These are phyloP conservation scores for Clistopyga incitator DNA, from an alignment of 2,888 invertebrate species.

Conservation along the genomic window DNA sequence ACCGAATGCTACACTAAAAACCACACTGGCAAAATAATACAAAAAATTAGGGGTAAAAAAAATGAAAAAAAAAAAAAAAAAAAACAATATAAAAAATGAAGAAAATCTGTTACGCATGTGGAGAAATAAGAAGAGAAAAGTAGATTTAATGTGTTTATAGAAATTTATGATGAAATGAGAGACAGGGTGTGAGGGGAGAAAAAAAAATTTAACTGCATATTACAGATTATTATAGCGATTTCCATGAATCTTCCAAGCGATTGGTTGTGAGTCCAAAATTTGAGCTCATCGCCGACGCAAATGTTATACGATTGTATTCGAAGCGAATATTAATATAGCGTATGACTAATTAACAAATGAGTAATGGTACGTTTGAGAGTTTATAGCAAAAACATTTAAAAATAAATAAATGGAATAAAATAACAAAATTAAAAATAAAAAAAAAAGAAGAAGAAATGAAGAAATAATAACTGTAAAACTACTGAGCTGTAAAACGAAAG, in stretches of 20 bases:
- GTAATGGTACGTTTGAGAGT: constrained; percentile 28
- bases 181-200: not conserved
- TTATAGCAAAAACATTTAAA: constrained; percentile 29
- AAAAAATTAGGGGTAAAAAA: constrained; percentile 4
- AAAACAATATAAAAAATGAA: not conserved
- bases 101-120: constrained; percentile 7
- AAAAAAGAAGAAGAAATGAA: not conserved
- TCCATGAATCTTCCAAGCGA: constrained; percentile 46
- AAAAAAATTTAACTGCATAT: constrained; percentile 23
- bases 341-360: constrained; percentile 28
- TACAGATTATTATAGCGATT: constrained; percentile 48
- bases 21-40: not conserved
- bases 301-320: constrained; percentile 49
- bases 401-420: constrained; percentile 5
- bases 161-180: constrained; percentile 11
- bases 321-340: constrained; percentile 28
- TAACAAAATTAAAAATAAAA: not conserved
- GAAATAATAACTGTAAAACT: constrained; percentile 5
- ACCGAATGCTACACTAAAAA: not conserved
- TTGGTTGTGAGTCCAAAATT: constrained; percentile 25
- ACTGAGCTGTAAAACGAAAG: constrained; percentile 30
- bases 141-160: constrained; percentile 43
- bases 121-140: constrained; percentile 6
- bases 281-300: constrained; percentile 27
- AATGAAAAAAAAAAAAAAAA: not conserved